Base-by-base conservation (phyloP, 2,797 vertebrate genomes). In the Harpagifer antarcticus region DNA sequence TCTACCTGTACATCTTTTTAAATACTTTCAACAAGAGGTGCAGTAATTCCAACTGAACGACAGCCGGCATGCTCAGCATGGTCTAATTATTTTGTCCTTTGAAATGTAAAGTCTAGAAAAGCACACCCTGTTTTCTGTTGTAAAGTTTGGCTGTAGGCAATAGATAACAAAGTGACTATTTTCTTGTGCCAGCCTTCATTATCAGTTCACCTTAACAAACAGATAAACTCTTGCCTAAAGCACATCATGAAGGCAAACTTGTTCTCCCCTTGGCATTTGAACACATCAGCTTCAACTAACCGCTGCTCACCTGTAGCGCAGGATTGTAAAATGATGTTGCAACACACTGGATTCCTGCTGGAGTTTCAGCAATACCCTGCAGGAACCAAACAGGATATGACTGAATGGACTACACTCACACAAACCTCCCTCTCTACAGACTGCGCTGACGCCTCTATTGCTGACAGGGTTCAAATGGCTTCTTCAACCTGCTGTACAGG, bases 301-400 rank as follows among this genome's bases (percentile, higher is more conserved):
- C 72, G 53, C 78, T 47, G 68, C 74, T 88, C 65, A 76, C 72
- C 82, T 85, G 85, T 56, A 54, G 14, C 3, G 58, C 20, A 64
- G 33, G 27, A 57, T 47, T 78, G 63, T 79, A 82, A 65, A 74
- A 60, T 13, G n/a, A 74, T 81, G 67, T 87, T 90, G 73, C 74
- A 40, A 88, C 86, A 86, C 77, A 86, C 84, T 86, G 86, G 68
- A 86, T 90, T 84, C 83, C 85, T 85, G 70, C 61, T 16, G 48
- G 42, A 58, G 65, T 62, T 64, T 79, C 20, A 63, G 50, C 60
- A 52, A 65, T 10, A 65, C 33, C 45, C 54, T 74, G 68, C 61
- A 76, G 45, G 52, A 73, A 56, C 57, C 4, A 6, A 69, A 53
- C 23, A 79, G 65, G 74, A 76, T 60, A 57, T 59, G 86, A 87